These are phyloP conservation scores for Rostratula benghalensis DNA, from an alignment of 2,113 vertebrate genomes.

Conservation along the genomic window DNA sequence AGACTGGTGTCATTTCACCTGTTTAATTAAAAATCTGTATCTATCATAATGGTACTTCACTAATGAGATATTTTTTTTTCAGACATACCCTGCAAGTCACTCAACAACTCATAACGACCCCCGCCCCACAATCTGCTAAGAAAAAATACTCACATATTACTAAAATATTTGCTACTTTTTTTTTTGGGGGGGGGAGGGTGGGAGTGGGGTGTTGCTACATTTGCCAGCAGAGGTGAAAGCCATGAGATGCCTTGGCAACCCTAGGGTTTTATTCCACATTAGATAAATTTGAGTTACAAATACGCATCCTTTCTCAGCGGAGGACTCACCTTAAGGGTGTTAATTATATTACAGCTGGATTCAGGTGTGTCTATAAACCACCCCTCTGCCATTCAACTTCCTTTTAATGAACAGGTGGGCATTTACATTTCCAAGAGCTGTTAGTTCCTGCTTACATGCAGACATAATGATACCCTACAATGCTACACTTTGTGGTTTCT, in stretches of 20 bases:
- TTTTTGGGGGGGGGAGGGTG: too few species aligned
- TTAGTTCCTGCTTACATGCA: neutral
- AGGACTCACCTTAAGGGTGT: neutral
- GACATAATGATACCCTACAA: neutral
- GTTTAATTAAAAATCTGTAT: neutral
- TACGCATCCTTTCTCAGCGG: neutral
- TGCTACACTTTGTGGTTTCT: neutral
- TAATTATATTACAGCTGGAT: neutral
- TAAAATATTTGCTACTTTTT: neutral
- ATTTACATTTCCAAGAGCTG: neutral
- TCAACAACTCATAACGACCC: neutral
- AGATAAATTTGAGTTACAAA: neutral
- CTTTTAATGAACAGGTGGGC: neutral
- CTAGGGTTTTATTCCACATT: neutral
- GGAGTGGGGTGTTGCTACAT: neutral
- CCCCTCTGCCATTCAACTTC: neutral
- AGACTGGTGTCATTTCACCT: neutral
- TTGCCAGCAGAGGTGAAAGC: neutral
- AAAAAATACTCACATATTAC: neutral
- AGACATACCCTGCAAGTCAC: neutral
- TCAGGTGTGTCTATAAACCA: neutral
- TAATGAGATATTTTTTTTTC: neutral
- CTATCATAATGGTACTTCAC: neutral
- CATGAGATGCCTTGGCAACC: neutral
- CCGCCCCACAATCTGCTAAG: neutral